phyloP scores from a whole-genome alignment of 2,888 invertebrate species.

The Macrostomum cliftonense region DNA sequence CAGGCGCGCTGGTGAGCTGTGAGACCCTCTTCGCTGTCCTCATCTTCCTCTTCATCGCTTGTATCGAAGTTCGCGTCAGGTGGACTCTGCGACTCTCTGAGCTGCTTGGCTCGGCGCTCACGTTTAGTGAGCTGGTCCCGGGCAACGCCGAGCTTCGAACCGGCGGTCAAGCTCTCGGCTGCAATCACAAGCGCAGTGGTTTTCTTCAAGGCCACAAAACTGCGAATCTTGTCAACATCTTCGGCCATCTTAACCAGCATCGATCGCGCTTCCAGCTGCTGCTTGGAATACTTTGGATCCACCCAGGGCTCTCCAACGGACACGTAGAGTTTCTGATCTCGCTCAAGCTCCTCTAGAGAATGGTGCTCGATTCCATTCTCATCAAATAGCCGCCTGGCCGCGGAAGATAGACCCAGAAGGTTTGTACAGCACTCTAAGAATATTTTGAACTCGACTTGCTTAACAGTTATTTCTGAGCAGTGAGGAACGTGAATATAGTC shows the following conservation, averaged over 20 bases:
- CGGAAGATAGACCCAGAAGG: constrained; percentile 29
- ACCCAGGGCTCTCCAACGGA: constrained; percentile 34
- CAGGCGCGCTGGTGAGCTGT: constrained; percentile 25
- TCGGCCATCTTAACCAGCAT: constrained; percentile 29
- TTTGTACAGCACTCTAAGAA: constrained; percentile 33
- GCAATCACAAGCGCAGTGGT: neutral
- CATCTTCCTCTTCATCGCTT: constrained; percentile 15
- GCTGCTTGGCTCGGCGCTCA: too few relatives aligned
- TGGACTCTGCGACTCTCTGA: too few relatives aligned
- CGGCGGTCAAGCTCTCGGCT: neutral
- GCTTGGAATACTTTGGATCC: constrained; percentile 27
- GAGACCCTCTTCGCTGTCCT: neutral
- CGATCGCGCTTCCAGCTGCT: constrained; percentile 29
- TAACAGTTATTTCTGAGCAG: constrained; percentile 21
- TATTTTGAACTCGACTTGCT: constrained; percentile 27
- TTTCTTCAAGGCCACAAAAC: constrained; percentile 18
- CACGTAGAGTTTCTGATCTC: constrained; percentile 30
- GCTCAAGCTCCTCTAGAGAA: constrained; percentile 21
- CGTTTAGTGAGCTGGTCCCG: too few relatives aligned
- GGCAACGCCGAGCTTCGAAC: neutral
- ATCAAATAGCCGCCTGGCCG: constrained; percentile 33
- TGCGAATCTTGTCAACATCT: constrained; percentile 30
- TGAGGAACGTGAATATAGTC: constrained; percentile 17
- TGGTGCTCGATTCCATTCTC: constrained; percentile 30
- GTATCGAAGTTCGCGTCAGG: too few relatives aligned